Base-by-base conservation (phyloP, 2,888 invertebrate species). In the Xestia xanthographa region DNA sequence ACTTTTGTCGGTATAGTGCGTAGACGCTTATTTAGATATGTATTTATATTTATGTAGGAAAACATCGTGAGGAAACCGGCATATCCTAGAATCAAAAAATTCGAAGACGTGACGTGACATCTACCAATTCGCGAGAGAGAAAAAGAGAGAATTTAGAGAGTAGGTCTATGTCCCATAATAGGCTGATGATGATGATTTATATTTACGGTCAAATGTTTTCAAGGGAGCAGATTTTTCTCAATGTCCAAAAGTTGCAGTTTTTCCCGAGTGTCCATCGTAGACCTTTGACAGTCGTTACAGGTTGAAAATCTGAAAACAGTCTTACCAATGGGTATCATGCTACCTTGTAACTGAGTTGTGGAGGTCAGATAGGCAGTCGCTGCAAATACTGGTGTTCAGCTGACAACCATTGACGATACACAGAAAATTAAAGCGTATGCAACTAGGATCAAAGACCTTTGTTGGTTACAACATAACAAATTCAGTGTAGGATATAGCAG, bases 1-100 rank as follows among this genome's bases (percentile, higher is more conserved):
- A 76, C 50, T 67, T 75, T 66, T 53, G 68, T 58, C 56, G 38
- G 6, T 5, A 34, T 29, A 12, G 11, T 58, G 38, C 29, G 62
- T 71, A 48, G 5, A 43, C 5, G 34, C 34, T 14, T 53, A 45
- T 53, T 74, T 41, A 3, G 48, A 48, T 20, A 5, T 45, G 0
- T 67, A 5, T 56, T n/a, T n/a, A n/a, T n/a, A n/a, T n/a, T n/a
- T n/a, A n/a, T n/a, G n/a, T n/a, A n/a, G n/a, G n/a, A n/a, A n/a
- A n/a, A n/a, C n/a, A n/a, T n/a, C n/a, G n/a, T n/a, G n/a, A n/a
- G n/a, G n/a, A n/a, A n/a, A n/a, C n/a, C n/a, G n/a, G n/a, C n/a
- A n/a, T n/a, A n/a, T n/a, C n/a, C n/a, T n/a, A n/a, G n/a, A n/a
- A n/a, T n/a, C n/a, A n/a, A n/a, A n/a, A n/a, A n/a, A n/a, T n/a